Conservation (phyloP, 1,140 invertebrate species). For the Apis florea region DNA sequence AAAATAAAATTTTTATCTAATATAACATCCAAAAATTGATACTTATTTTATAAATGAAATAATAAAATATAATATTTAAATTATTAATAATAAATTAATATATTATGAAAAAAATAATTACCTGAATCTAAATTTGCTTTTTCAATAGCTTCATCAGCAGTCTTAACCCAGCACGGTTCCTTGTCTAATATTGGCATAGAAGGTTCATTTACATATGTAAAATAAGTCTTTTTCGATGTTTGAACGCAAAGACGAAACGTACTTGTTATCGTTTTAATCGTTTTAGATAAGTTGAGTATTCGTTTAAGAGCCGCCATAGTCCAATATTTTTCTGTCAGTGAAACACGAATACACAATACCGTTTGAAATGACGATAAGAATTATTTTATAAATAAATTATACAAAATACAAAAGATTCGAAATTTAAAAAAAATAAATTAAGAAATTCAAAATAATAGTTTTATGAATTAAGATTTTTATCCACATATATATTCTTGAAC, state of each 20-base stretch:
- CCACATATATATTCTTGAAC: conserved; percentile 12
- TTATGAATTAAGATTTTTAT: background rate
- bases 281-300: conserved; percentile 68
- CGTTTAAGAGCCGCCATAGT: conserved; percentile 74
- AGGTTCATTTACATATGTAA: conserved; percentile 80
- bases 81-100: too few relatives aligned
- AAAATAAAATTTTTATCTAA: background rate
- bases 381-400: background rate
- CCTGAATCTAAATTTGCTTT: conserved; percentile 74
- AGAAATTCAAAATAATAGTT: background rate
- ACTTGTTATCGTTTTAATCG: conserved; percentile 58
- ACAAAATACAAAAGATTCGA: background rate
- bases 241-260: conserved; percentile 52
- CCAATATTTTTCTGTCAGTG: conserved; percentile 30
- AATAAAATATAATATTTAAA: background rate
- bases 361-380: conserved; percentile 25
- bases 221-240: conserved; percentile 78
- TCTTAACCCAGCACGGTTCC: conserved; percentile 73
- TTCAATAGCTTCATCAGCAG: conserved; percentile 77
- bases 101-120: conserved; percentile 32
- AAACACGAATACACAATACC: conserved; percentile 23
- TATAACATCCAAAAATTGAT: background rate
- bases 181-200: conserved; percentile 75
- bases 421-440: background rate
- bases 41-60: background rate